Percentiles rank a stretch among this genome's conserved stretches.
Evolutionary conservation across 37 sponge, comb jelly and placozoan genomes (phyloP).

Genomic region (Aplysina aerophoba): DNA sequence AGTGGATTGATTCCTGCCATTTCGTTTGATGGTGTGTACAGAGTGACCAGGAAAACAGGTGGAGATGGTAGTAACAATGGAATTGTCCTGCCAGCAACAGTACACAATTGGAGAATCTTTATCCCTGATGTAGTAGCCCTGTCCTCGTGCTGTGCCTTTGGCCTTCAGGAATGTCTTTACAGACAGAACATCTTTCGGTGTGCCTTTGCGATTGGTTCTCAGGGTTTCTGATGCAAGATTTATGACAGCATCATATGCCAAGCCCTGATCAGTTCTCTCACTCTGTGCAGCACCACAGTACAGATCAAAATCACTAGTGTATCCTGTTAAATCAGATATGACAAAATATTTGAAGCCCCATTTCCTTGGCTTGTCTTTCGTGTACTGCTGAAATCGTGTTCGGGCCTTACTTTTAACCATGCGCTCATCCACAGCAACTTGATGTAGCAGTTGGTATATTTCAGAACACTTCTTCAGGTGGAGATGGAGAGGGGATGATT

Average conservation of each 20-base stretch:
- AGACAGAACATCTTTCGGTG: not conserved
- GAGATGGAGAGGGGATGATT: slow-evolving; percentile 28
- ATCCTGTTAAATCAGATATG: not conserved
- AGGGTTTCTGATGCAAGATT: not conserved
- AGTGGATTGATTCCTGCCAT: not conserved
- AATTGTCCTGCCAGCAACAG: not conserved
- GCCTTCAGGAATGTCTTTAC: not conserved
- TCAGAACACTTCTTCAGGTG: slow-evolving; percentile 14
- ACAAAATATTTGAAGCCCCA: slow-evolving; percentile 6
- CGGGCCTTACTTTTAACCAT: slow-evolving; percentile 47
- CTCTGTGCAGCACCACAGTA: not conserved
- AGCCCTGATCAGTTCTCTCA: not conserved
- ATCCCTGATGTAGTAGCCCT: not conserved
- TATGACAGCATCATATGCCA: not conserved
- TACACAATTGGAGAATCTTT: not conserved
- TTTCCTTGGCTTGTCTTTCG: slow-evolving; percentile 7
- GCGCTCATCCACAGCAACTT: slow-evolving; percentile 40
- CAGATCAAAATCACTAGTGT: not conserved
- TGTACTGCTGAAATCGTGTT: not conserved
- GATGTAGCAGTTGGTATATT: slow-evolving; percentile 2
- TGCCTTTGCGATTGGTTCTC: not conserved
- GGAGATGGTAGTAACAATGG: not conserved
- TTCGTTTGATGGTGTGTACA: not conserved
- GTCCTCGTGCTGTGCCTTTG: not conserved
- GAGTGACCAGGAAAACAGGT: not conserved